Base-by-base conservation (phyloP, 2,888 invertebrate genomes). In the Leptopilina myrica region DNA sequence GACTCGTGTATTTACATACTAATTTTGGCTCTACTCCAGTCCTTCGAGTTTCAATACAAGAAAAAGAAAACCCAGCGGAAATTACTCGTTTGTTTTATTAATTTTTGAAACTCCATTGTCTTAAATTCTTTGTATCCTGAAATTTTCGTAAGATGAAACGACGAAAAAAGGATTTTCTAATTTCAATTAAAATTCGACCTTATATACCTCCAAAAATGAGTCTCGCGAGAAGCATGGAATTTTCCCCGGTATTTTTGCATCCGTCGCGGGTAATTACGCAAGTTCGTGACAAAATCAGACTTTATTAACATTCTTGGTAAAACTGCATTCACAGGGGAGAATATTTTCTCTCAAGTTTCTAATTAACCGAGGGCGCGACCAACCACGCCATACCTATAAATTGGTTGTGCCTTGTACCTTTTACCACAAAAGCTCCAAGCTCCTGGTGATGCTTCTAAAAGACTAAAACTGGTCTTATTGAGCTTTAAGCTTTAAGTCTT, bases 261-360 rank as follows among this genome's bases (percentile, higher is more conserved):
- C 76, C 76, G 76, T 62, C 46, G 64, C 43, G 76, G 76, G 46
- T 64, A 64, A 76, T 76, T 76, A 56, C 26, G 9, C 15, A 64
- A 43, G 64, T 56, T 73, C 73, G 73, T 73, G 76, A 49, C 62
- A n/a, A 76, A 76, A 76, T 76, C 76, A 20, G 76, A 64, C 59
- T 62, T 62, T 64, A 64, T 76, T 76, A 76, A 62, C 62, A 64
- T 62, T 76, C 64, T 64, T 62, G 76, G 49, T 46, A 76, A 76
- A 76, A 76, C 64, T 62, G 43, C 43, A 64, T 62, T 62, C 43
- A 43, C 49, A 26, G 14, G 7, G 43, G 8, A 64, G 43, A 76
- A 76, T 14, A 56, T 53, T 73, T 73, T 14, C 64, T 14, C 64
- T 76, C 43, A 64, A 64, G 76, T 76, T 76, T 64, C 64, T 76